Conservation (phyloP, 2,888 invertebrate species). For the Oxytorus armatus region DNA sequence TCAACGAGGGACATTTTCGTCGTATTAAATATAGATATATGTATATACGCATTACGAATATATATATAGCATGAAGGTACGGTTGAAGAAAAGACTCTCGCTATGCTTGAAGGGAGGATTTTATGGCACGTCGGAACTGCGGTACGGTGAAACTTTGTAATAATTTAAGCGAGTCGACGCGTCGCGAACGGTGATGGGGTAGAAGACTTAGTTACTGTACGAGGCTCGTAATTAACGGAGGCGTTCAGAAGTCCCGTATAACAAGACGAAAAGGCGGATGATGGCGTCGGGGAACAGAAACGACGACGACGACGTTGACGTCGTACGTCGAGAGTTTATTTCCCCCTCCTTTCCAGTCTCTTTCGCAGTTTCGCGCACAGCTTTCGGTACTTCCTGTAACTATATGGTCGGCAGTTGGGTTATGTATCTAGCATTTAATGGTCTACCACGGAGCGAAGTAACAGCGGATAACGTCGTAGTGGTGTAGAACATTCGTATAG, state of each 20-base stretch:
- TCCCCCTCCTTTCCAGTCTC: conserved; percentile 36
- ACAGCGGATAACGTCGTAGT: conserved; percentile 14
- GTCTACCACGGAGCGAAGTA: conserved; percentile 11
- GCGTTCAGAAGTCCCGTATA: conserved; percentile 77
- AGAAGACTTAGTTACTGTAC: conserved; percentile 77
- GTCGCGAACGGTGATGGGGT: neutral
- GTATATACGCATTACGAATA: neutral
- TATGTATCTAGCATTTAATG: conserved; percentile 35
- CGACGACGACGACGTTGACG: conserved; percentile 66
- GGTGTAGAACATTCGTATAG: conserved; percentile 12
- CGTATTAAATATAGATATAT: conserved; percentile 17
- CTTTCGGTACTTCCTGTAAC: conserved; percentile 35
- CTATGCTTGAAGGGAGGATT: conserved; percentile 24
- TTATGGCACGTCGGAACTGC: conserved; percentile 53
- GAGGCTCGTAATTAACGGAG: conserved; percentile 81
- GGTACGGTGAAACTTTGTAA: conserved; percentile 68
- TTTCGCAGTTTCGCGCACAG: conserved; percentile 47
- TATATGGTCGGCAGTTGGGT: conserved; percentile 31
- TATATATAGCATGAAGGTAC: neutral
- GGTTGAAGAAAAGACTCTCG: conserved; percentile 44
- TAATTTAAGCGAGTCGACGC: conserved; percentile 69
- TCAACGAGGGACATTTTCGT: conserved; percentile 19
- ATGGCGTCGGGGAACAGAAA: conserved; percentile 68
- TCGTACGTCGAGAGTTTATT: conserved; percentile 45
- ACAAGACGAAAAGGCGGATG: conserved; percentile 77